These are phyloP conservation scores for Euwallacea similis DNA, from an alignment of 1,140 invertebrate species.

Conservation along the genomic window DNA sequence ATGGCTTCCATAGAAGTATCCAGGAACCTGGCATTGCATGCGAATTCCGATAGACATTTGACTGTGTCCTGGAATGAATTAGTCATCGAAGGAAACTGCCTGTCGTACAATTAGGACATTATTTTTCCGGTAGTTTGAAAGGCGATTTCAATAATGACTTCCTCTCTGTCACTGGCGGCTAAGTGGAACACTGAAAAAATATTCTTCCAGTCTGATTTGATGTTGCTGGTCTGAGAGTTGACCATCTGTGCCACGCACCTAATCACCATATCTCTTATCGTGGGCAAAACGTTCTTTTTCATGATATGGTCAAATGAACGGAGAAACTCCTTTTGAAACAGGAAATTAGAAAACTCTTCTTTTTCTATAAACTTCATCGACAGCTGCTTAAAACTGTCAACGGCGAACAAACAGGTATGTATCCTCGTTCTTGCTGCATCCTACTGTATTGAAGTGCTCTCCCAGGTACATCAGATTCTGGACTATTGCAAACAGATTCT, in stretches of 20 bases:
- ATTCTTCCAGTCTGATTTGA: conserved; percentile 99
- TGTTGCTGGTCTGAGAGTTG: conserved; percentile 95
- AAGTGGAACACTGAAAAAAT: conserved; percentile 99
- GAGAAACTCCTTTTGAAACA: conserved; percentile 99
- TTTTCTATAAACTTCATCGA: conserved; percentile 99
- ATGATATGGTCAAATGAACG: conserved; percentile 98
- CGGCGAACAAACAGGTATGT: conserved; percentile 92
- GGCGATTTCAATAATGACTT: conserved; percentile 93
- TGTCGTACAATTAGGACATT: conserved; percentile 91
- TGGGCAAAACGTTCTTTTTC: conserved; percentile 94
- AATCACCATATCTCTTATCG: conserved; percentile 96
- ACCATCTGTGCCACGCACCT: conserved; percentile 98
- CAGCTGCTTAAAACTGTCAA: conserved; percentile 95
- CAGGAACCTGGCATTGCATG: conserved; percentile 95
- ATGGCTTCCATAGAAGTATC: conserved; percentile 99
- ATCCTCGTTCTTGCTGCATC: conserved; percentile 94
- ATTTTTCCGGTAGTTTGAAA: conserved; percentile 97
- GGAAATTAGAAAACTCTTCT: conserved; percentile 98
- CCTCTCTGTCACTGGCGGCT: conserved; percentile 93
- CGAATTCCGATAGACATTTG: conserved; percentile 99
- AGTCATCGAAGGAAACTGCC: conserved; percentile 93
- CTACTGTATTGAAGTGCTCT: too few species aligned
- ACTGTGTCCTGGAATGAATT: conserved; percentile 99
- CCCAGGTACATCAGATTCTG: too few species aligned
- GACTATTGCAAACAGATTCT: too few species aligned